Evolutionary conservation across 2,113 vertebrate genomes (phyloP).

Genomic region (Clupea harengus): DNA sequence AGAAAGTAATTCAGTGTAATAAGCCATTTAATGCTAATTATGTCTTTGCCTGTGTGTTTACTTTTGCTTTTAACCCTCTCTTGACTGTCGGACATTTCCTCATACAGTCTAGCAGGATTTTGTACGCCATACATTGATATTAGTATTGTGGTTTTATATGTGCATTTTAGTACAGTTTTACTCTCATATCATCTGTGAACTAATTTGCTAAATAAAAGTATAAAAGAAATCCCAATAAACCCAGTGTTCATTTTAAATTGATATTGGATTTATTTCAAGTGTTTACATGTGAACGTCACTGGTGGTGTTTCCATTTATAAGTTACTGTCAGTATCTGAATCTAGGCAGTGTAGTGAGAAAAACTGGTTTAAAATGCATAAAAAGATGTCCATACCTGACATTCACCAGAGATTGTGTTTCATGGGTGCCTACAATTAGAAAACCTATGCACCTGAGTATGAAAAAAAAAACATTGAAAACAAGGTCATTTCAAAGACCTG

Average conservation of each 20-base stretch:
- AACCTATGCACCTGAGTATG: too few relatives aligned
- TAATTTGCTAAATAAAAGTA: neutral
- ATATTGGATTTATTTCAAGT: neutral
- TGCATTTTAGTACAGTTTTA: neutral
- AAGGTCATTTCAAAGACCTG: too few relatives aligned
- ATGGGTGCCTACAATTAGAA: too few relatives aligned
- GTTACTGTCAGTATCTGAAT: too few relatives aligned
- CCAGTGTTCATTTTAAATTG: neutral
- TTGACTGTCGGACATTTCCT: neutral
- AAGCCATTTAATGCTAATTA: neutral
- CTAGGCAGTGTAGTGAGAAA: too few relatives aligned
- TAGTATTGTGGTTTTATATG: neutral
- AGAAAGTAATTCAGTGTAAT: neutral
- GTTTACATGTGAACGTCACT: too few relatives aligned
- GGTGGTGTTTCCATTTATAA: too few relatives aligned
- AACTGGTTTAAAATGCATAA: too few relatives aligned
- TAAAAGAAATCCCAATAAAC: neutral
- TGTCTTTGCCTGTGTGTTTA: neutral
- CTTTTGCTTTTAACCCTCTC: neutral
- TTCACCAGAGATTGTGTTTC: too few relatives aligned
- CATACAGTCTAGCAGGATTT: neutral
- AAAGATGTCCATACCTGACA: too few relatives aligned
- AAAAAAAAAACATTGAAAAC: too few relatives aligned
- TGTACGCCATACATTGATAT: neutral
- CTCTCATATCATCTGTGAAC: neutral